Evolutionary conservation across 2,797 vertebrate species (phyloP), one percentile per base, ranked within the genome.

Genomic region (Anas georgica): DNA sequence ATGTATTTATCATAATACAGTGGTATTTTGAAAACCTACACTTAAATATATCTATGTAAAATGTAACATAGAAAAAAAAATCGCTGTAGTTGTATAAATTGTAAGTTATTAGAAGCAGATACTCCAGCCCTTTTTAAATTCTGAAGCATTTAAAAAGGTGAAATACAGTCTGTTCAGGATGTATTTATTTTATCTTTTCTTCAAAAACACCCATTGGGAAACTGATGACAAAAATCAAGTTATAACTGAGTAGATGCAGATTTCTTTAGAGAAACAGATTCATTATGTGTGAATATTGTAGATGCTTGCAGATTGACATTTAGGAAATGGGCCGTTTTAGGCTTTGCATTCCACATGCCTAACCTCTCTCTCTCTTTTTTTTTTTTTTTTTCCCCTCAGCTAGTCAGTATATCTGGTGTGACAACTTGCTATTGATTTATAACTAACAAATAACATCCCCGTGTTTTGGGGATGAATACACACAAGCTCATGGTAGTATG

Each of bases 241-340:
- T 76, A 35, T 66, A 82, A 69, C 28, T 33, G 25, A 78, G 17
- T 37, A 86, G 58, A 81, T 31, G 35, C 26, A 90, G 41, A 86
- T 79, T 84, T 88, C 35, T 45, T 33, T 59, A 91, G n/a, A 79
- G 59, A 78, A 93, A 91, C 33, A 91, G 69, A 91, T 37, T 79
- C 31, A 68, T 12, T 63, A 21, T 7, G 4, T 54, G 43, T 54
- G 90, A 90, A 84, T 82, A 81, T 2, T 52, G 39, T 79, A 76
- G 70, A 72, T 83, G 66, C 58, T 7, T 93, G 43, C 25, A 86
- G 50, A 66, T 29, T 41, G 50, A 75, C 66, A 86, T 84, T 88
- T 73, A 88, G 10, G 25, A 84, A 62, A 66, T 20, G 29, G 37
- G n/a, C 9, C 17, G 35, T 39, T 78, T 91, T 43, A 88, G 62